phyloP scores from a whole-genome alignment of 2,888 invertebrate genomes.

The Galerucella calmariensis region DNA sequence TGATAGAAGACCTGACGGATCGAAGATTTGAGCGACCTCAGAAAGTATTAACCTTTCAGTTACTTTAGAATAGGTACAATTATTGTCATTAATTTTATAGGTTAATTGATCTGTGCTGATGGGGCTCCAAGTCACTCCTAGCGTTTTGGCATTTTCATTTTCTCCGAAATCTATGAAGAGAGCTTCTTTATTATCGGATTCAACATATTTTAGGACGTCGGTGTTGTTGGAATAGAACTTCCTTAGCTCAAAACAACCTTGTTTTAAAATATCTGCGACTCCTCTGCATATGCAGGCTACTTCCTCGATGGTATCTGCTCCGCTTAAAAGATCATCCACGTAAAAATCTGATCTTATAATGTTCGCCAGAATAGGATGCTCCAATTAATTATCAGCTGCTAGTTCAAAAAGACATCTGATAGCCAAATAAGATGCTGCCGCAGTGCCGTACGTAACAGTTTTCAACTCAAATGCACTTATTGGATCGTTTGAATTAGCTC shows the following conservation, averaged over 20 bases:
- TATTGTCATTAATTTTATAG: too few relatives aligned
- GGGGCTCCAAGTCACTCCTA: background rate
- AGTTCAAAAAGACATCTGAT: background rate
- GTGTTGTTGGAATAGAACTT: background rate
- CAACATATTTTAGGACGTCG: background rate
- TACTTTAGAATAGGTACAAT: too few relatives aligned
- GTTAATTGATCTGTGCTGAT: too few relatives aligned
- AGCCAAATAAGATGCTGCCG: background rate
- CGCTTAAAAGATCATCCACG: background rate
- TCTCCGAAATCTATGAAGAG: background rate
- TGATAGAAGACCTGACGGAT: background rate
- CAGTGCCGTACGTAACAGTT: too few relatives aligned
- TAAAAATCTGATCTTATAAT: background rate
- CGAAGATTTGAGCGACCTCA: background rate
- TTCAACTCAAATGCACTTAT: too few relatives aligned
- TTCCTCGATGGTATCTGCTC: background rate
- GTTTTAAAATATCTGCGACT: background rate
- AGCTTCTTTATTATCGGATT: background rate
- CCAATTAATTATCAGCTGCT: too few relatives aligned
- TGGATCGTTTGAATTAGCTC: background rate
- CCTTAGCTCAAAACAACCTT: background rate
- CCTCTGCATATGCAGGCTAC: background rate
- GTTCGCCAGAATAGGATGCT: background rate
- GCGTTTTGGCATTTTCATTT: background rate
- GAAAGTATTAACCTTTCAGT: too few relatives aligned